These are phyloP conservation scores for Lichenostomus cassidix DNA, from an alignment of 2,113 vertebrate genomes.

Conservation along the genomic window DNA sequence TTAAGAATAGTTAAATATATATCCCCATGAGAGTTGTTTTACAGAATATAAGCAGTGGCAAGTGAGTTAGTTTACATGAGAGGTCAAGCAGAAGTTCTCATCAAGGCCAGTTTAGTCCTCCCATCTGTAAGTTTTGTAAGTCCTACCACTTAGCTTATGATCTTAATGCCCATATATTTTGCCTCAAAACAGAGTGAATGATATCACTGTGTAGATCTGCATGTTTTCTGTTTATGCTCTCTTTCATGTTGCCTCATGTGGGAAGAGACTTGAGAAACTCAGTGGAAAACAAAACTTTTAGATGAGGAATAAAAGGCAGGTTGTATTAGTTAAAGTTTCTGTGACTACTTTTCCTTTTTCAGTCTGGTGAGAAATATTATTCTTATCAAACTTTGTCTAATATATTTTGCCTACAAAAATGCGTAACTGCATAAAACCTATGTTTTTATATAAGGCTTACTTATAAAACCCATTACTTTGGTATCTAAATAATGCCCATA, in stretches of 20 bases:
- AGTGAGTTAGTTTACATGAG: neutral
- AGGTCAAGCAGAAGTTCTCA: neutral
- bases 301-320: neutral
- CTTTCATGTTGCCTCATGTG: neutral
- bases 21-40: neutral
- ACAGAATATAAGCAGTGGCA: neutral
- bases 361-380: neutral
- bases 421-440: neutral
- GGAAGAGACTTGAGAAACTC: neutral
- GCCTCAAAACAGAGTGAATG: neutral
- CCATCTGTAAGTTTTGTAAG: neutral
- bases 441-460: neutral
- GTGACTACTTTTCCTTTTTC: neutral
- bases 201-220: neutral
- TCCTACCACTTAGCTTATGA: neutral
- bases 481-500: neutral
- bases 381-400: neutral
- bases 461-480: neutral
- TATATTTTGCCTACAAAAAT: neutral
- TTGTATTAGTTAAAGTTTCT: neutral
- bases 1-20: neutral
- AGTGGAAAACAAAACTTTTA: neutral
- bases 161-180: neutral
- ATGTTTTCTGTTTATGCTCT: neutral
- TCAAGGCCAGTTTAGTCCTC: neutral